Percentiles rank a stretch among this genome's conserved stretches.
Conservation (phyloP, 1,140 invertebrate species). For the Hormaphis cornu region DNA sequence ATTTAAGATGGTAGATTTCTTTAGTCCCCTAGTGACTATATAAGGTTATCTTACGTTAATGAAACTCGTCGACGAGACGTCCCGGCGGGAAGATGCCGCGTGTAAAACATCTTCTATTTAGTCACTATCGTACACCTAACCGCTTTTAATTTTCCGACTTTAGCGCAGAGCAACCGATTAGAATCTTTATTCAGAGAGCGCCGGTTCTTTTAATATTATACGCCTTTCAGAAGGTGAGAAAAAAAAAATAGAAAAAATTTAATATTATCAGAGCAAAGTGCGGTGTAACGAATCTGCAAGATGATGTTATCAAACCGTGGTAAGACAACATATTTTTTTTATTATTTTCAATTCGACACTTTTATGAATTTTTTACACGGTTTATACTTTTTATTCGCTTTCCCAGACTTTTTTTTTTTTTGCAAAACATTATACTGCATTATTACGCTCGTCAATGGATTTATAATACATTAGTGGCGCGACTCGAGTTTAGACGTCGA, state of each 20-base stretch:
- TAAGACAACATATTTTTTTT: no score
- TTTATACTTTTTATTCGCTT: no score
- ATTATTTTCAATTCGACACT: no score
- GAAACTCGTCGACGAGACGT: not conserved
- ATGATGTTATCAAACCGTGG: no score
- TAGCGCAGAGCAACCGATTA: not conserved
- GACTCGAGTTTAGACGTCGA: no score
- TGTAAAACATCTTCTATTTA: not conserved
- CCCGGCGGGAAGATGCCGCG: not conserved
- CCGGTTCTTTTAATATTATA: no score
- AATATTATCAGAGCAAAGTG: not conserved
- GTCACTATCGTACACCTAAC: not conserved
- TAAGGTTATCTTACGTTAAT: not conserved
- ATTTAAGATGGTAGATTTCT: conserved; percentile 20
- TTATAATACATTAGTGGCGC: no score
- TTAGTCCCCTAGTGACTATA: not conserved
- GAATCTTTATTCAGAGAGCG: not conserved
- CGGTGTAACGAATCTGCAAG: not conserved
- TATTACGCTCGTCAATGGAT: no score
- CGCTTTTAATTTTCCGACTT: conserved; percentile 4
- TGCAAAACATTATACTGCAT: no score
- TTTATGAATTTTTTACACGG: no score
- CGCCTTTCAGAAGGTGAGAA: not conserved
- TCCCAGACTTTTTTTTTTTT: no score
- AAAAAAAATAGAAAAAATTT: not conserved